phyloP scores from a whole-genome alignment of 1,140 invertebrate species.

The Pararge aegeria region DNA sequence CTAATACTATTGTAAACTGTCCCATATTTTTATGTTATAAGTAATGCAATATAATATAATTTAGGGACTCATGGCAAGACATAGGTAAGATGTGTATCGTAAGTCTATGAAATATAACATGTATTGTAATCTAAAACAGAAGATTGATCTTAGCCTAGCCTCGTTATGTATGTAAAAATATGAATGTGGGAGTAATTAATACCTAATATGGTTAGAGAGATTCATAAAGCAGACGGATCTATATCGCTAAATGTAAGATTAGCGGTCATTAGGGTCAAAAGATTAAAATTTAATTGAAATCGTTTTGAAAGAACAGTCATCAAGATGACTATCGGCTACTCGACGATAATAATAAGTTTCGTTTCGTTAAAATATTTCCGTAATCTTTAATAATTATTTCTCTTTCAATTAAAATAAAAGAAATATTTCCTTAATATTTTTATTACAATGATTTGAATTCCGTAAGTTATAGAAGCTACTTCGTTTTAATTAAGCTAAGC shows the following conservation, averaged over 20 bases:
- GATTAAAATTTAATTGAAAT: slow-evolving; percentile 19
- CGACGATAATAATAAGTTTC: slow-evolving; percentile 5
- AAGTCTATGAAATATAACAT: not conserved
- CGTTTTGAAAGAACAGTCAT: slow-evolving; percentile 14
- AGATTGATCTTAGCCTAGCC: not conserved
- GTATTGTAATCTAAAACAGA: no score
- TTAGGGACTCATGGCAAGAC: no score
- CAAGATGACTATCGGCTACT: slow-evolving; percentile 7
- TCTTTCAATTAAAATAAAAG: not conserved
- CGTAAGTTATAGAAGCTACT: not conserved
- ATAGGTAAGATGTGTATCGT: not conserved
- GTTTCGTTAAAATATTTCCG: not conserved
- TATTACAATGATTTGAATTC: not conserved
- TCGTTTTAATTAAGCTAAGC: not conserved
- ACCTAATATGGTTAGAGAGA: slow-evolving; percentile 13
- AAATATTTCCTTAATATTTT: not conserved
- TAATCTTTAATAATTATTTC: slow-evolving; percentile 10
- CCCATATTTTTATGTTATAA: no score
- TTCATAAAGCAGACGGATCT: not conserved
- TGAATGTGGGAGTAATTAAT: slow-evolving; percentile 24
- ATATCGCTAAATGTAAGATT: slow-evolving; percentile 7
- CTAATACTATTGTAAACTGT: no score
- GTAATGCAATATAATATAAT: no score
- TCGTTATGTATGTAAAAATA: slow-evolving; percentile 26
- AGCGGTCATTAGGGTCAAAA: slow-evolving; percentile 15